These are phyloP conservation scores for Lepidurus arcticus DNA, from an alignment of 1,140 invertebrate genomes.

Conservation along the genomic window DNA sequence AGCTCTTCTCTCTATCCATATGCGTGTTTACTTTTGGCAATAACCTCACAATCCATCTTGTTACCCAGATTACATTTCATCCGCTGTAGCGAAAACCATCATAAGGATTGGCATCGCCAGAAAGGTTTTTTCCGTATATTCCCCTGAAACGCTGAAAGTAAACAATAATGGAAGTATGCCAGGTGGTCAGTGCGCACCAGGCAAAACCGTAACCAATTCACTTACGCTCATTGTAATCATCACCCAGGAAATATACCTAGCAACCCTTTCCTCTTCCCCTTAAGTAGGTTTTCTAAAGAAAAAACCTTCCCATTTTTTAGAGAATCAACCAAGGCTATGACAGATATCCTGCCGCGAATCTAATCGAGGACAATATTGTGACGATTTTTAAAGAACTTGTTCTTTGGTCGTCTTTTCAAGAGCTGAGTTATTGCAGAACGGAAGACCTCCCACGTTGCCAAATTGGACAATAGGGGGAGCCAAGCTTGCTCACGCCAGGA, in stretches of 20 bases:
- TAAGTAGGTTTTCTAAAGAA: background rate
- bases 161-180: constrained; percentile 10
- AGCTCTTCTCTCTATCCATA: background rate
- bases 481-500: no score
- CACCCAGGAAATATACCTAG: background rate
- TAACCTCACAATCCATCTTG: constrained; percentile 3
- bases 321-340: background rate
- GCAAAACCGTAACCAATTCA: background rate
- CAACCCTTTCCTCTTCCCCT: constrained; percentile 5
- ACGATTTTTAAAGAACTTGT: background rate
- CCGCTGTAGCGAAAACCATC: background rate
- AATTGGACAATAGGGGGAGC: background rate
- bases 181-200: constrained; percentile 6
- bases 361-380: constrained; percentile 16
- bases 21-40: constrained; percentile 11
- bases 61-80: constrained; percentile 19
- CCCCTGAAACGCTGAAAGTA: background rate
- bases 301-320: background rate
- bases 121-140: no score
- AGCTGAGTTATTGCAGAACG: background rate
- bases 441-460: constrained; percentile 17
- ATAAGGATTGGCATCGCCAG: no score
- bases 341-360: background rate
- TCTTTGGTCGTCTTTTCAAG: background rate
- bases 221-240: background rate